These are phyloP conservation scores for Delphinus delphis DNA, from an alignment of 2,113 vertebrate genomes.

Conservation along the genomic window DNA sequence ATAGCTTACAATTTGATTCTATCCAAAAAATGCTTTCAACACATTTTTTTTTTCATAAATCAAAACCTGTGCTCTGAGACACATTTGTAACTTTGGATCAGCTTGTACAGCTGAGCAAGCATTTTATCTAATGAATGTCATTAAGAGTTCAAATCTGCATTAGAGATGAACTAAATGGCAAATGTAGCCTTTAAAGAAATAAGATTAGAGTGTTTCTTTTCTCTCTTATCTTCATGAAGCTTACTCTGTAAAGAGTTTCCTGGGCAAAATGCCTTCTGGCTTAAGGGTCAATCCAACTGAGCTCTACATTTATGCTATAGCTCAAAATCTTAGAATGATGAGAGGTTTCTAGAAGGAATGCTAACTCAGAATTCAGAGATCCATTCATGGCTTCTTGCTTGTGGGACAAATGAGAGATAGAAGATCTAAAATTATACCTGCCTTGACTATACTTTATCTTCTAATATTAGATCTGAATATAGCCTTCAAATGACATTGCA, in stretches of 20 bases:
- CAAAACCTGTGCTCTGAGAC: background rate
- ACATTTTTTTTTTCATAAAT: background rate
- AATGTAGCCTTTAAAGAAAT: slow-evolving; percentile 43
- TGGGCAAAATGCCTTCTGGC: background rate
- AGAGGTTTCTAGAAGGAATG: background rate
- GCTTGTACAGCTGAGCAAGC: slow-evolving; percentile 41
- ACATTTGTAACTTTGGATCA: slow-evolving; percentile 36
- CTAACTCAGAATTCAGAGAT: slow-evolving; percentile 8
- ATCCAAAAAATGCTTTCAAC: background rate
- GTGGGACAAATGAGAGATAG: background rate
- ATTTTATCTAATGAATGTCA: slow-evolving; percentile 49
- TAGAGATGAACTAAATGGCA: background rate
- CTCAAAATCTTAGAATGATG: background rate
- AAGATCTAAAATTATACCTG: background rate
- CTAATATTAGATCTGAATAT: background rate
- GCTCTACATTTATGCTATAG: background rate
- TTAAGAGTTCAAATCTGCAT: slow-evolving; percentile 47
- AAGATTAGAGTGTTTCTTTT: background rate
- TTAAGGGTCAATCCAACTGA: background rate
- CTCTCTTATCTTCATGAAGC: background rate
- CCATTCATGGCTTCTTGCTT: background rate
- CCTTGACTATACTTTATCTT: background rate
- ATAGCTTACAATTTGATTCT: background rate
- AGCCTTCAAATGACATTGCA: background rate
- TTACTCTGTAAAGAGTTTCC: background rate